Conservation (phyloP, 2,888 invertebrate species). For the Hirtodrosophila duncani region DNA sequence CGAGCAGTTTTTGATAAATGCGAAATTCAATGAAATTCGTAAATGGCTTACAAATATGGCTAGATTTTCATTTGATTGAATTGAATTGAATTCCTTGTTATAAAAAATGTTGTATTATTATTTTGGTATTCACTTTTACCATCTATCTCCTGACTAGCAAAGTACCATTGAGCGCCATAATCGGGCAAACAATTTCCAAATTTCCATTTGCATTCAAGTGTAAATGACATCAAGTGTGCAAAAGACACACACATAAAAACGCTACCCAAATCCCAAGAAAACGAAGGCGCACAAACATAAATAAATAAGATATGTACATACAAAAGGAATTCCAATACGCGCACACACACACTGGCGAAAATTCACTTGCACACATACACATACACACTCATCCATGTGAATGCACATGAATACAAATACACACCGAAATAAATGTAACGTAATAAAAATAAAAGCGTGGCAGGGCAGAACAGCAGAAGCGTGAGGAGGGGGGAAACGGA, state of each 20-base stretch:
- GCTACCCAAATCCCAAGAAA: slow-evolving; percentile 29
- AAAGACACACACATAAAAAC: slow-evolving; percentile 22
- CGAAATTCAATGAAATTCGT: too few species aligned
- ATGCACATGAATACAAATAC: slow-evolving; percentile 33
- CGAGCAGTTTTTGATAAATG: too few species aligned
- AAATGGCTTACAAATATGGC: too few species aligned
- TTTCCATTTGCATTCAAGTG: slow-evolving; percentile 5
- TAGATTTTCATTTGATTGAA: too few species aligned
- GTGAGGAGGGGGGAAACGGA: background rate
- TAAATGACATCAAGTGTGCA: slow-evolving; percentile 47
- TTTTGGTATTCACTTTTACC: too few species aligned
- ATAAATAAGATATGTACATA: slow-evolving; percentile 16
- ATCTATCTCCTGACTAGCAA: too few species aligned
- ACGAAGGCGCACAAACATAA: slow-evolving; percentile 19
- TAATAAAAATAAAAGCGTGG: slow-evolving; percentile 57
- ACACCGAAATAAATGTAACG: slow-evolving; percentile 52
- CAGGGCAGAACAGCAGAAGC: slow-evolving; percentile 19
- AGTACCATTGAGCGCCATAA: too few species aligned
- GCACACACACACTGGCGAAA: background rate
- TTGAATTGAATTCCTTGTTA: too few species aligned
- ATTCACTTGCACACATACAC: background rate
- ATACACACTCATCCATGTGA: slow-evolving; percentile 2
- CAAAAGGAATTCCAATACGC: slow-evolving; percentile 3
- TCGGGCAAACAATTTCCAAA: too few species aligned
- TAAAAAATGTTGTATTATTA: too few species aligned